Percentiles rank a stretch among this genome's conserved stretches.
Conservation (phyloP, 2,888 invertebrate species). For the Ophioninae sp. region DNA sequence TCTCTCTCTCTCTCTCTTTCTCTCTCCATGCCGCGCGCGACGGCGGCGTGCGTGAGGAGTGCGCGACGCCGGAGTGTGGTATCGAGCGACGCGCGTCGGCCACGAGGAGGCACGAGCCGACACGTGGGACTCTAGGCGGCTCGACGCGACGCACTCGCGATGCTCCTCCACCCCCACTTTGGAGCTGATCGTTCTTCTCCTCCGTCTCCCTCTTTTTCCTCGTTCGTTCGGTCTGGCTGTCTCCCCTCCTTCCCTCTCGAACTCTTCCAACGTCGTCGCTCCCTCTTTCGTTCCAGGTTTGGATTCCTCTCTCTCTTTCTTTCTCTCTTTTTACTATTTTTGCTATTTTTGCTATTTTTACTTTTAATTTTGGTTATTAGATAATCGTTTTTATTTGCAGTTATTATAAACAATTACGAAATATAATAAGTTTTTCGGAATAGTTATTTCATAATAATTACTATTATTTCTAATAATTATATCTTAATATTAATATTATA, state of each 20-base stretch:
- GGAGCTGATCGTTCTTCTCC: constrained; percentile 37
- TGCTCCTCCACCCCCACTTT: constrained; percentile 52
- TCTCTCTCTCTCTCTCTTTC: too few relatives aligned
- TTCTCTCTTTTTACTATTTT: constrained; percentile 50
- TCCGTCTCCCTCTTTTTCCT: background rate
- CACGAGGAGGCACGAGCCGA: constrained; percentile 75
- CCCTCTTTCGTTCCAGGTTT: constrained; percentile 16
- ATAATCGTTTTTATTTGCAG: too few relatives aligned
- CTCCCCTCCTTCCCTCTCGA: constrained; percentile 12
- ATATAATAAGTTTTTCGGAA: too few relatives aligned
- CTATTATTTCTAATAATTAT: too few relatives aligned
- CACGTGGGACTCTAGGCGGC: constrained; percentile 72
- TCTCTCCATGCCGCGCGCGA: constrained; percentile 11
- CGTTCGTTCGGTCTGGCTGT: constrained; percentile 10
- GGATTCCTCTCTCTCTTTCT: constrained; percentile 19
- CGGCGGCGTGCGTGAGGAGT: constrained; percentile 56
- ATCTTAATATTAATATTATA: too few relatives aligned
- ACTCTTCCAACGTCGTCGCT: background rate
- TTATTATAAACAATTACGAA: too few relatives aligned
- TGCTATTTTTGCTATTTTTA: too few relatives aligned
- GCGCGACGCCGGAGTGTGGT: constrained; percentile 66
- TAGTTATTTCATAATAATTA: too few relatives aligned
- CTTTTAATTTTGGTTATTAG: too few relatives aligned
- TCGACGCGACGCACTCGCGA: constrained; percentile 67
- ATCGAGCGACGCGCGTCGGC: constrained; percentile 70